Base-by-base conservation (phyloP, 1,140 invertebrate genomes). In the Drosophila micromelanica region DNA sequence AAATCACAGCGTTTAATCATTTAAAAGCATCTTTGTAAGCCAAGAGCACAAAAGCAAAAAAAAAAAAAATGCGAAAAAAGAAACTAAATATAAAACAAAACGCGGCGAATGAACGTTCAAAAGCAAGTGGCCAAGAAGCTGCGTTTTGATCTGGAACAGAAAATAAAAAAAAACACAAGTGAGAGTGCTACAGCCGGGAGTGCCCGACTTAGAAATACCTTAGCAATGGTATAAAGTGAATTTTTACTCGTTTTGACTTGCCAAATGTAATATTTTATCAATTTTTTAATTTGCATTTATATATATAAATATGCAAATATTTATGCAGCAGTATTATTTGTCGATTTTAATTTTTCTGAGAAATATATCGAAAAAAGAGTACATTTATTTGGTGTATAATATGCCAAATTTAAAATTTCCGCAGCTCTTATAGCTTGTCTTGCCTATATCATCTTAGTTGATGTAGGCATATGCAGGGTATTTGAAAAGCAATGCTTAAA, bases 1-100 rank as follows among this genome's bases (percentile, higher is more conserved):
- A 81, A 73, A 86, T 78, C 75, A 51, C 60, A 73, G 75, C 81
- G 82, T 86, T 86, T 86, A 86, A 86, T 86, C 82, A 86, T 86
- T 87, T 81, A 87, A 87, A 78, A 78, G 82, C 82, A 87, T 82
- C 81, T 85, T 74, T 77, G 80, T 78, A 67, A 76, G 61, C 63
- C 55, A 65, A 73, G 35, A 73, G 56, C 20, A 17, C 20, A 57
- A 59, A 52, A 64, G 65, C 57, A 56, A 35, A 30, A 20, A 30
- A 17, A 49, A 51, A 68, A 64, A 71, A 63, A 55, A 37, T 48
- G 45, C 15, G 32, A 64, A 46, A 63, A 56, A 72, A 23, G 20
- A 64, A 46, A 48, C 20, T 40, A 61, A 54, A 55, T 45, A 69
- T 59, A 73, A 73, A 73, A 76, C 63, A 73, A 77, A 77, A 77